Conservation (phyloP, 1,140 invertebrate genomes). For the Harlomillsia oculata region DNA sequence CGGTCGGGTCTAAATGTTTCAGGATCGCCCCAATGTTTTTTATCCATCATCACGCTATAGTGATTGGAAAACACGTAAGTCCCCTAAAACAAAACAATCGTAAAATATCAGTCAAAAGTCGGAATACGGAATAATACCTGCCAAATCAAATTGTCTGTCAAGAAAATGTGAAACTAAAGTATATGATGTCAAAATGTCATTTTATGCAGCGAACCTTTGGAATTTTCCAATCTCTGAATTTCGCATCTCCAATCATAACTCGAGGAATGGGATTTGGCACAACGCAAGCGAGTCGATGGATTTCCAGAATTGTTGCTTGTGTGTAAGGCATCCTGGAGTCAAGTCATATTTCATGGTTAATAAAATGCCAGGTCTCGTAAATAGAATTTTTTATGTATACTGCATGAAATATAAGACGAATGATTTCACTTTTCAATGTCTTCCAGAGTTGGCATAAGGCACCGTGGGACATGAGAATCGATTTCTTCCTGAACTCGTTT, state of each 20-base stretch:
- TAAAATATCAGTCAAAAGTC: too few relatives aligned
- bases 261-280: slow-evolving; percentile 69
- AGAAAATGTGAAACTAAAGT: too few relatives aligned
- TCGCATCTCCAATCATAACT: slow-evolving; percentile 58
- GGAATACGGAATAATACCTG: too few relatives aligned
- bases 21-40: slow-evolving; percentile 37
- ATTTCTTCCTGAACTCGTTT: slow-evolving; percentile 67
- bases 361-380: too few relatives aligned
- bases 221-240: slow-evolving; percentile 58
- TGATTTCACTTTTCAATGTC: slow-evolving; percentile 55
- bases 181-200: too few relatives aligned
- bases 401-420: too few relatives aligned
- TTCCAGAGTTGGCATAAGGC: slow-evolving; percentile 54
- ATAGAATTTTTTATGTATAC: too few relatives aligned
- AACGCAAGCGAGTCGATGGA: slow-evolving; percentile 63
- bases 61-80: slow-evolving; percentile 16
- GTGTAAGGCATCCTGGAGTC: slow-evolving; percentile 60
- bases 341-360: too few relatives aligned
- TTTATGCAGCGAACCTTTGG: slow-evolving; percentile 52
- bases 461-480: slow-evolving; percentile 58
- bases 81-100: slow-evolving; percentile 9
- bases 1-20: slow-evolving; percentile 38
- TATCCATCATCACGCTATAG: slow-evolving; percentile 36
- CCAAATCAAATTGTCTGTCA: too few relatives aligned
- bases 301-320: slow-evolving; percentile 63